Evolutionary conservation across 1,140 invertebrate genomes (phyloP).

Genomic region (Chelonus insularis): DNA sequence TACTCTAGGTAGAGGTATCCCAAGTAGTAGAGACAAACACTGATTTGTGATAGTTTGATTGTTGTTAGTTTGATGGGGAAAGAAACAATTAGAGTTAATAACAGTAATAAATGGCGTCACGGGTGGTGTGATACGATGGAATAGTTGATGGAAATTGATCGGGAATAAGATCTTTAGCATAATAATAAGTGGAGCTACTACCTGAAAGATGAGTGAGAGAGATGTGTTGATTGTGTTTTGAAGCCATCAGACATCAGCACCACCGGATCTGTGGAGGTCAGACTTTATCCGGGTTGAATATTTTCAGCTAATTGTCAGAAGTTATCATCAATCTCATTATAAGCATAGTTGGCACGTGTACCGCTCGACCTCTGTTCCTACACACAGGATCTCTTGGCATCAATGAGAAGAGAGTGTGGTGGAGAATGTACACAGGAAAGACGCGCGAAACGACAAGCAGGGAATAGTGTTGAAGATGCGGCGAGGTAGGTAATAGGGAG

Average conservation of each 20-base stretch:
- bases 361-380: constrained; percentile 4
- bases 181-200: too few species aligned
- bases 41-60: too few species aligned
- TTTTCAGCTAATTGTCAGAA: constrained; percentile 52
- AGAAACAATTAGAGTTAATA: constrained; percentile 44
- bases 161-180: too few species aligned
- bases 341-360: constrained; percentile 52
- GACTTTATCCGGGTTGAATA: constrained; percentile 27
- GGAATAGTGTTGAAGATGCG: constrained; percentile 7
- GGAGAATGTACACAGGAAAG: background rate
- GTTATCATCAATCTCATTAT: constrained; percentile 54
- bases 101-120: constrained; percentile 34
- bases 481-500: constrained; percentile 24
- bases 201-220: too few species aligned
- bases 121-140: background rate
- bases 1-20: too few species aligned
- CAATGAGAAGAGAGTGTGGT: background rate
- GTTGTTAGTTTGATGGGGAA: too few species aligned
- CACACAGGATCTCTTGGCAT: background rate
- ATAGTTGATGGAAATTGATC: background rate
- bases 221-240: too few species aligned
- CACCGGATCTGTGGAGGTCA: too few species aligned
- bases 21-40: too few species aligned
- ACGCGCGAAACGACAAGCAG: constrained; percentile 20
- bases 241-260: too few species aligned